Percentiles rank a stretch among this genome's conserved stretches.
Conservation (phyloP, 2,113 vertebrate species). For the Passer montanus region DNA sequence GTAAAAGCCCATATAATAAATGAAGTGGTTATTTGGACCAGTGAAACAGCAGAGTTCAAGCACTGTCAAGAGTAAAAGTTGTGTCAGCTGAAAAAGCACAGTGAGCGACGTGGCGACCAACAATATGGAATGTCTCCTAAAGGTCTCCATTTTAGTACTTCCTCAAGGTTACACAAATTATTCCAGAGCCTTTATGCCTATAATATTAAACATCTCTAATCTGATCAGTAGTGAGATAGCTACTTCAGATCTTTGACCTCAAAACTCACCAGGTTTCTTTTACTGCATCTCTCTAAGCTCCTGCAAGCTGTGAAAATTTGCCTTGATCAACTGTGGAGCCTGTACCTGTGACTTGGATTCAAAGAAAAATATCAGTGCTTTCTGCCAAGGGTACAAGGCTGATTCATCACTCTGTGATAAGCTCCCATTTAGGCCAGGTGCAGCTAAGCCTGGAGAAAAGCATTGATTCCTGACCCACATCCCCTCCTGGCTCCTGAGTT, state of each 20-base stretch:
- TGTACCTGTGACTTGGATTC: neutral
- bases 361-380: neutral
- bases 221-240: neutral
- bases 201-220: neutral
- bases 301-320: neutral
- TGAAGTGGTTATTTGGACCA: neutral
- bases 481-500: neutral
- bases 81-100: constrained; percentile 5
- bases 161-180: neutral
- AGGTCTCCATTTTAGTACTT: neutral
- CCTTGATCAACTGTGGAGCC: neutral
- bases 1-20: neutral
- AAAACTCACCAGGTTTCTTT: neutral
- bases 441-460: neutral
- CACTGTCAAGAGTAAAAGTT: neutral
- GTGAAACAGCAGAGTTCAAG: neutral
- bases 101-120: neutral
- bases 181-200: neutral
- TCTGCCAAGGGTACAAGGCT: neutral
- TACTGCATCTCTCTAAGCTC: neutral
- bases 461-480: neutral
- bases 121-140: neutral
- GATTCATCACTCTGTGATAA: neutral
- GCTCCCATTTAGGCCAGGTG: neutral
- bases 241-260: neutral